Evolutionary conservation across 2,888 invertebrate species (phyloP).

Genomic region (Anticlea derivata): DNA sequence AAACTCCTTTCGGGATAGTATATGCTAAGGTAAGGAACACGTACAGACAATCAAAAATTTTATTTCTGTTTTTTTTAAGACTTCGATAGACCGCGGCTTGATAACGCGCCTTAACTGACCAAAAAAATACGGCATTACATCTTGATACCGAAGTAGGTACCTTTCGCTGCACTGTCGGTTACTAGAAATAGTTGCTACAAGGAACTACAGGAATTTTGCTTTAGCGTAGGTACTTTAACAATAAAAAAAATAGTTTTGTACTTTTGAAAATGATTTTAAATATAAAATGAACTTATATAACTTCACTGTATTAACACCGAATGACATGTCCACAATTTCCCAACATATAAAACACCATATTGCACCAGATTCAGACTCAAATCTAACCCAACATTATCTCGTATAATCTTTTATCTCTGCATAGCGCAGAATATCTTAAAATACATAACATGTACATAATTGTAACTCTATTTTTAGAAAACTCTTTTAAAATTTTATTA

Average conservation of each 20-base stretch:
- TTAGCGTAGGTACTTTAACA: constrained; percentile 18
- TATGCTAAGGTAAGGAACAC: too few species aligned
- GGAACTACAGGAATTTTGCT: neutral
- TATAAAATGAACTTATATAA: constrained; percentile 42
- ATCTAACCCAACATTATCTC: constrained; percentile 55
- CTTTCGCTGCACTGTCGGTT: neutral
- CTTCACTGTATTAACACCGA: constrained; percentile 37
- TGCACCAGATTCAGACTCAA: constrained; percentile 67
- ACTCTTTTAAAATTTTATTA: constrained; percentile 59
- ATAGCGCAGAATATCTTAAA: constrained; percentile 59
- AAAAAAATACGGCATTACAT: too few species aligned
- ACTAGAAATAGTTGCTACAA: neutral
- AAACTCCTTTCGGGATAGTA: too few species aligned
- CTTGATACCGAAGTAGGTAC: neutral
- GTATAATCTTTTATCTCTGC: constrained; percentile 47
- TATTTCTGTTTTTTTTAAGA: too few species aligned
- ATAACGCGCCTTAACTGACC: too few species aligned
- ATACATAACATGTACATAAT: constrained; percentile 56
- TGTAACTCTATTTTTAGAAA: constrained; percentile 65
- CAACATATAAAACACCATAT: constrained; percentile 56
- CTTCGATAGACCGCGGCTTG: too few species aligned
- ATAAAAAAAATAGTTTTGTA: constrained; percentile 53
- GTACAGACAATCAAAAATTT: too few species aligned
- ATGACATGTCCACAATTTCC: constrained; percentile 42
- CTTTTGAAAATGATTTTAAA: constrained; percentile 47